Evolutionary conservation across 2,888 invertebrate species (phyloP), one percentile per base, ranked within the genome.

Genomic region (Sphaerophoria taeniata): DNA sequence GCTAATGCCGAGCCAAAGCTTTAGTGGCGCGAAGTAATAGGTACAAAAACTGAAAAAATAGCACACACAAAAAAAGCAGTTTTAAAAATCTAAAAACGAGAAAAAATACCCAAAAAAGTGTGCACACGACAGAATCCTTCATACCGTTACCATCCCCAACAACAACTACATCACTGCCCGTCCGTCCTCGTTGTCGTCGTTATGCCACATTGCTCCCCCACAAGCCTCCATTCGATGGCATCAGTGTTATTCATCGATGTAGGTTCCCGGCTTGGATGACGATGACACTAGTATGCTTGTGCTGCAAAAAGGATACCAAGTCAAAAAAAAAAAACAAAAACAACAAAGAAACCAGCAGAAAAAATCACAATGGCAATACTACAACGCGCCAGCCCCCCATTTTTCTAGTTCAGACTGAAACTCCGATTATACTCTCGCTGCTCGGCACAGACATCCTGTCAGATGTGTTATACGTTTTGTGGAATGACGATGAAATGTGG

Each of bases 11-110:
- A 63, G 73, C 53, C 75, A 76, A 63, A 85, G 85, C 85, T 85
- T 85, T 73, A 63, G 76, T 72, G 72, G 81, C 81, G 85, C 81
- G 63, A 85, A 85, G 76, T 81, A 85, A 81, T 73, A 51, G 24
- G 24, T 24, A 72, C 80, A 80, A 85, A 85, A 80, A 80, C 69
- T 43, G 53, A 16, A 84, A 80, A 80, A 69, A 49, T 61, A 16
- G 56, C 16, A 69, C 65, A 45, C n/a, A 65, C 55, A 77, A 73
- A 76, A 72, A 74, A 76, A 81, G 43, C 31, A 56, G 36, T 70
- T 56, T 24, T 56, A 31, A 70, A 80, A 81, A 80, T 76, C 81
- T 81, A 85, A 85, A 85, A 85, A 81, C 81, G 76, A 77, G 76
- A 76, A 85, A 80, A 76, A 85, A 76, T 74, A n/a, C 65, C 79